Conservation (phyloP, 92 coral and sea anemone genomes). For the Bergia puertoricense region DNA sequence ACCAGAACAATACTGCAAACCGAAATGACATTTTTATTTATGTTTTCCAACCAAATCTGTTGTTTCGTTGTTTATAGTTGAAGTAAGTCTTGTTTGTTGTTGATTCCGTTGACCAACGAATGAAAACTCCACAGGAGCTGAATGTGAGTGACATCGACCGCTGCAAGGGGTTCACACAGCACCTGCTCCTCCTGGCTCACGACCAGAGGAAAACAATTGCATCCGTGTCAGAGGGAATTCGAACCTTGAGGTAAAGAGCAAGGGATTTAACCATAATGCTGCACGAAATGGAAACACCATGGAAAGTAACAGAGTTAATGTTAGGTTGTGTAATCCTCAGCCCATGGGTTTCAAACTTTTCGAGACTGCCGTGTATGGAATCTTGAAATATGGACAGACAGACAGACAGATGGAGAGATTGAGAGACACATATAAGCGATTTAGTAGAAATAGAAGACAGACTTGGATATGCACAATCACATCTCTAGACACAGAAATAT, state of each 20-base stretch:
- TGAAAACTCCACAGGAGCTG: conserved; percentile 67
- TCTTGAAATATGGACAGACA: no score
- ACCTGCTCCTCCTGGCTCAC: conserved; percentile 67
- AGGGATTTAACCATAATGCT: background rate
- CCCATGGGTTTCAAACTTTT: no score
- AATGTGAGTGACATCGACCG: conserved; percentile 88
- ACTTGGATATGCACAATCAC: no score
- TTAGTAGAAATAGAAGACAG: no score
- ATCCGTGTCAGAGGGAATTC: conserved; percentile 38
- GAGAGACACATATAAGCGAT: no score
- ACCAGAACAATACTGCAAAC: background rate
- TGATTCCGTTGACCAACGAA: background rate
- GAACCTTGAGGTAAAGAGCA: conserved; percentile 38
- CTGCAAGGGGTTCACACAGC: conserved; percentile 82
- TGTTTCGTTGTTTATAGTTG: background rate
- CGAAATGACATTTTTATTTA: no score
- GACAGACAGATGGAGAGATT: no score
- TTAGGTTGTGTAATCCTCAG: no score
- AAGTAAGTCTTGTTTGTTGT: background rate
- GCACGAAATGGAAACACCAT: background rate
- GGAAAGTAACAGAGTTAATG: background rate
- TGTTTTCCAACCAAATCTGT: background rate
- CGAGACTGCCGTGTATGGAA: no score
- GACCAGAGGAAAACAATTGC: conserved; percentile 64
- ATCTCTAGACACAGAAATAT: no score